Percentiles rank a stretch among this genome's conserved stretches.
Conservation (phyloP, 1,140 invertebrate genomes). For the Lutraria rhynchaena region DNA sequence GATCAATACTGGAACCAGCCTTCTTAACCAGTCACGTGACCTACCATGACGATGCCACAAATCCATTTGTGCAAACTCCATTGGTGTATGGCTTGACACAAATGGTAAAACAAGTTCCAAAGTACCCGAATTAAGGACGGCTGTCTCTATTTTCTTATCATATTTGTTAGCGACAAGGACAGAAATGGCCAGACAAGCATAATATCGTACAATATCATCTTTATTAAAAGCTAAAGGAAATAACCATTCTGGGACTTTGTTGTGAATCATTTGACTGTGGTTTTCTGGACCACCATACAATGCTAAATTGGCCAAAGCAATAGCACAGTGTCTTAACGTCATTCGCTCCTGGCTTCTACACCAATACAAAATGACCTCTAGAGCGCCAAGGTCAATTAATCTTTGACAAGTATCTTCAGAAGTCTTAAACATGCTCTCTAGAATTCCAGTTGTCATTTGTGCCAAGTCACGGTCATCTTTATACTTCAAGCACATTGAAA, state of each 20-base stretch:
- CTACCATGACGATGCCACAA: slow-evolving; percentile 97
- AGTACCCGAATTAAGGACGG: slow-evolving; percentile 96
- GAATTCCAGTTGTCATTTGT: slow-evolving; percentile 95
- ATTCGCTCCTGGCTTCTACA: slow-evolving; percentile 93
- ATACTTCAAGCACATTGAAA: slow-evolving; percentile 89
- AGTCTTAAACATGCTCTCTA: slow-evolving; percentile 99
- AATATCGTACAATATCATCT: slow-evolving; percentile 96
- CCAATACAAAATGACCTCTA: slow-evolving; percentile 93
- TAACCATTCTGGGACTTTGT: slow-evolving; percentile 96
- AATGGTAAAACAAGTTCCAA: slow-evolving; percentile 98
- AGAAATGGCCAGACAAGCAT: slow-evolving; percentile 98
- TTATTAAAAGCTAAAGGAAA: slow-evolving; percentile 98
- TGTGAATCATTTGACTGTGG: slow-evolving; percentile 98
- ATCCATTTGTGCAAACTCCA: slow-evolving; percentile 94
- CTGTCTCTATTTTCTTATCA: slow-evolving; percentile 93
- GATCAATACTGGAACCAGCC: slow-evolving; percentile 95
- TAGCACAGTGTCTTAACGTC: slow-evolving; percentile 96
- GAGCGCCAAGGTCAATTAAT: slow-evolving; percentile 83
- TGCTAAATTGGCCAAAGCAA: slow-evolving; percentile 97
- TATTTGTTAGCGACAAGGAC: slow-evolving; percentile 97
- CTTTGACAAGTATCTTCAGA: slow-evolving; percentile 92
- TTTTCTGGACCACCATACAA: slow-evolving; percentile 98
- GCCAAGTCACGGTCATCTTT: slow-evolving; percentile 90
- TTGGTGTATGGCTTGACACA: slow-evolving; percentile 95
- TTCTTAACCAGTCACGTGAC: slow-evolving; percentile 96